Evolutionary conservation across 2,113 vertebrate species (phyloP), one percentile per base, ranked within the genome.

Genomic region (Phylloscopus trochilus): DNA sequence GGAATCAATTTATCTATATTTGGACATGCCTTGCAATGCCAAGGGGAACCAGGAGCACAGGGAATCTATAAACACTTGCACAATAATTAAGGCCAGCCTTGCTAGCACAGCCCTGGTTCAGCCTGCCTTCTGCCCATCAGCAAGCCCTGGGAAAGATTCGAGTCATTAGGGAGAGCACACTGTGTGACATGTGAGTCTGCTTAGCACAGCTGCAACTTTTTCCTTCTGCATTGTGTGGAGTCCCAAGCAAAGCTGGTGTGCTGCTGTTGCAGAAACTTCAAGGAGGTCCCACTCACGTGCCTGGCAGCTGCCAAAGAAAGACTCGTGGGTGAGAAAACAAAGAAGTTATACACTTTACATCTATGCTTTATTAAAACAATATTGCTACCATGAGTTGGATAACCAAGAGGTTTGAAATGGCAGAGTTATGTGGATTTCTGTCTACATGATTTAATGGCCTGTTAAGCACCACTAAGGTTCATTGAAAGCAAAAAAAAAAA

Each of bases 1-100:
- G 81, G 92, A 94, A 93, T 97, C 87, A 96, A 92, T 95, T 86
- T 92, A 49, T 94, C 90, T 93, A 16, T 86, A 87, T 92, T 89
- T 82, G 68, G 56, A 87, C 79, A 95, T 90, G 46, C 53, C 69
- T 91, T 35, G 2, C 47, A 46, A 30, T 53, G 46, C 90, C 5
- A 8, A 37, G 35, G 51, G 51, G 43, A 94, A 68, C 47, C 55
- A 78, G 68, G 37, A 94, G 31, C 56, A 72, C 1, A 47, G 63
- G 44, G 93, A 73, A 37, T 88, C 75, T 62, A 68, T 62, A 68
- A 95, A 86, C 52, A 28, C 64, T 86, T 83, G 27, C 24, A 59
- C 78, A 94, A 75, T 94, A 79, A 81, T 94, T 96, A 95, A 30
- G 9, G 16, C 21, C 75, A 92, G 47, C 49, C 79, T 76, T 8